phyloP scores from a whole-genome alignment of 2,888 invertebrate species.

The Zele albiditarsus region DNA sequence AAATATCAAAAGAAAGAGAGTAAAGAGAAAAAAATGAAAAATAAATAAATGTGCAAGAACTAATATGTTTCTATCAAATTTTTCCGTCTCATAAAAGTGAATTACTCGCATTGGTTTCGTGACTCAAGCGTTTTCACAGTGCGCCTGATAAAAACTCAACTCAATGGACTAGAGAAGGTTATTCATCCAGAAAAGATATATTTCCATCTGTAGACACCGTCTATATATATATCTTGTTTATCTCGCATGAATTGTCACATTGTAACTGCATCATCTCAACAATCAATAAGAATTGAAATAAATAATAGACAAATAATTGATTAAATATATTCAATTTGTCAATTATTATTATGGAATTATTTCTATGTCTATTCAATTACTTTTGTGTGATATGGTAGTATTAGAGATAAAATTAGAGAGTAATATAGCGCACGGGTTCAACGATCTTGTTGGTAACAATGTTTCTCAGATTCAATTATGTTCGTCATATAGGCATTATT shows the following conservation, averaged over 20 bases:
- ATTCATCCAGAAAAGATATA: slow-evolving; percentile 41
- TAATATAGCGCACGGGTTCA: slow-evolving; percentile 6
- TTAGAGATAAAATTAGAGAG: not conserved
- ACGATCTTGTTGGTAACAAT: not conserved
- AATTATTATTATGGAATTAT: slow-evolving; percentile 1
- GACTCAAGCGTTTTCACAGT: slow-evolving; percentile 30
- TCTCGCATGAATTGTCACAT: slow-evolving; percentile 24
- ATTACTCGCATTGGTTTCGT: slow-evolving; percentile 42
- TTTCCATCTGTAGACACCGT: slow-evolving; percentile 40
- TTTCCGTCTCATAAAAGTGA: slow-evolving; percentile 60
- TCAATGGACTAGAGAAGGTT: slow-evolving; percentile 41
- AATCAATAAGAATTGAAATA: slow-evolving; percentile 5
- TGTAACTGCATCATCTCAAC: slow-evolving; percentile 27
- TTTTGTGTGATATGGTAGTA: not conserved
- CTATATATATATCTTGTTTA: slow-evolving; percentile 36
- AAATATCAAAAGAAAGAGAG: not conserved
- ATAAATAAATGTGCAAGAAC: not conserved
- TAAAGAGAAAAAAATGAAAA: slow-evolving; percentile 31
- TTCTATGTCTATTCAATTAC: not conserved
- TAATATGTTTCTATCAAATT: slow-evolving; percentile 62
- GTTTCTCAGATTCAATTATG: not conserved
- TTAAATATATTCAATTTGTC: not conserved
- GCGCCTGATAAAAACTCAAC: slow-evolving; percentile 33
- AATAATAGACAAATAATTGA: slow-evolving; percentile 25
- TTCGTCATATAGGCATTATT: not conserved